A percentile compares a stretch with the other conserved stretches of the same genome.
Evolutionary conservation across 2,888 invertebrate genomes (phyloP).

Genomic region (Leptinotarsa tumamoca): DNA sequence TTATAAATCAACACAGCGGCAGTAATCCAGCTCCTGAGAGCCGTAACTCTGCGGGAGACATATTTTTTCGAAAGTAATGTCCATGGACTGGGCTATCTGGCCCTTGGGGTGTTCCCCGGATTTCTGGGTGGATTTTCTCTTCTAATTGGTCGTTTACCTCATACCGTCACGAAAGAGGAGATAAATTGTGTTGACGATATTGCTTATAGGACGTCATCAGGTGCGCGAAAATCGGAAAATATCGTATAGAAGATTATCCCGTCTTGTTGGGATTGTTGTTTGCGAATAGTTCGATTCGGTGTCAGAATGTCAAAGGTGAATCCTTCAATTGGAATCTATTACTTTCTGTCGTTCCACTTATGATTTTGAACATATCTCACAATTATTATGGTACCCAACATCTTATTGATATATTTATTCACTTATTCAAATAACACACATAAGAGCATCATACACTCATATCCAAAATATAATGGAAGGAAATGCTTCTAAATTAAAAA

Average conservation of each 20-base stretch:
- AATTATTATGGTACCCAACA: too few relatives aligned
- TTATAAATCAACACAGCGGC: constrained; percentile 23
- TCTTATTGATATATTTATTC: too few relatives aligned
- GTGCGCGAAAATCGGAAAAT: neutral
- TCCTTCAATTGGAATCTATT: neutral
- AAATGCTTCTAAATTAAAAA: too few relatives aligned
- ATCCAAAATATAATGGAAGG: too few relatives aligned
- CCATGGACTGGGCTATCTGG: constrained; percentile 12
- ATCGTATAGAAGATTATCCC: neutral
- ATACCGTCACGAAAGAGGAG: neutral
- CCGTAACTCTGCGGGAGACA: constrained; percentile 29
- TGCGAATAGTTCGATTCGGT: too few relatives aligned
- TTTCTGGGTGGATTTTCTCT: constrained; percentile 18
- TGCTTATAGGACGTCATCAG: constrained; percentile 11
- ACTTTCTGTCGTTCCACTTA: neutral
- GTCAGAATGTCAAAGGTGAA: too few relatives aligned
- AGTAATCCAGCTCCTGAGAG: constrained; percentile 25
- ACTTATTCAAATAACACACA: too few relatives aligned
- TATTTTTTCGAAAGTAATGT: constrained; percentile 29
- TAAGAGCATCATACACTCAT: too few relatives aligned
- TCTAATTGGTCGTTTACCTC: constrained; percentile 28
- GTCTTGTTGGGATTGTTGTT: neutral
- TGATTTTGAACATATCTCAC: too few relatives aligned
- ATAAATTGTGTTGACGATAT: constrained; percentile 9
- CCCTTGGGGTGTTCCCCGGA: constrained; percentile 6